Base-by-base conservation (phyloP, 2,797 vertebrate species). In the Lophotriccus pileatus region DNA sequence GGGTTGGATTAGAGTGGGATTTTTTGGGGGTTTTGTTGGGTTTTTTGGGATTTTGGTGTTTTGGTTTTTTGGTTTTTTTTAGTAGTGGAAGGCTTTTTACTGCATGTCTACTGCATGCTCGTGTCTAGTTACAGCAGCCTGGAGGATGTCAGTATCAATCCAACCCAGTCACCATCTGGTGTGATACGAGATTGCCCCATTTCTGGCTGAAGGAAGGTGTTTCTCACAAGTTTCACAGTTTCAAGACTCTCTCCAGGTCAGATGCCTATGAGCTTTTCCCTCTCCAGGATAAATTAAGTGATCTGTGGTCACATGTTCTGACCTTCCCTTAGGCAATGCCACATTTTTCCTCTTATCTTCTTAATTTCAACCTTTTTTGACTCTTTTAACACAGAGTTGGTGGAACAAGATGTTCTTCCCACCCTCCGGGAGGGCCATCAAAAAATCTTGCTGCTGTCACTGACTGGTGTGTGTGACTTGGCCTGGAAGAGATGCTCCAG, bases 401-500 rank as follows among this genome's bases (percentile, higher is more conserved):
- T 82, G 4, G 52, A 28, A 63, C 9, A 52, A 66, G 24, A 24
- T 10, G 10, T 66, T 20, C 7, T 73, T 93, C 50, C 36, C 22
- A 43, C 17, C 6, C 21, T 43, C 13, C 32, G n/a, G 15, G 32
- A 58, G 13, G 32, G 14, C 16, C 59, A 5, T 15, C 3, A 1
- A 36, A 81, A 34, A 41, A 7, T 49, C 34, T 62, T 55, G 23
- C 39, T 70, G 25, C 39, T 85, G 41, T 56, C 16, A 41, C 28
- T 36, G 59, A 27, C 22, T 0, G 0, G 9, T 0, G 2, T 24
- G 10, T 4, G 2, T 39, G 43, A 47, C 19, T 30, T 60, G 34
- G 34, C 23, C 63, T 50, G 30, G 44, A 43, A 78, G 47, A 50
- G 30, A 30, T 34, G 36, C 28, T 39, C 32, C 43, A 49, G 28